These are phyloP conservation scores for Clarias batrachus DNA, from an alignment of 2,113 vertebrate species.

Conservation along the genomic window DNA sequence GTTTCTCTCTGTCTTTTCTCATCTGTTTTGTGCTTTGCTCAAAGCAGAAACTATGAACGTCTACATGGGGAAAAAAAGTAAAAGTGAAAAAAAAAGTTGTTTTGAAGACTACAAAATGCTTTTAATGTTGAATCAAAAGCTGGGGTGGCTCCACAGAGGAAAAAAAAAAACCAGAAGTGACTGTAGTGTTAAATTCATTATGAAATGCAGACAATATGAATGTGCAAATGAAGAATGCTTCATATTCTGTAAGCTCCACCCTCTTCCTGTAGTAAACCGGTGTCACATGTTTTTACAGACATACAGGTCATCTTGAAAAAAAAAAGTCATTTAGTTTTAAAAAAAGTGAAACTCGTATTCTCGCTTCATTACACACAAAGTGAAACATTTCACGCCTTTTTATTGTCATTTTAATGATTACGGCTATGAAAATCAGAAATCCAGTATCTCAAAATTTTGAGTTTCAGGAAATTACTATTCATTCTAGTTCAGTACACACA, in stretches of 20 bases:
- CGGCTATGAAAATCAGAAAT: too few species aligned
- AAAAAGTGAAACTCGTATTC: too few species aligned
- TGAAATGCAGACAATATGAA: not conserved
- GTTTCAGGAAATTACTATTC: too few species aligned
- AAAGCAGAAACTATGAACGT: slow-evolving; percentile 32
- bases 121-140: not conserved
- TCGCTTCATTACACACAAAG: too few species aligned
- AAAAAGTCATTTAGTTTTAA: too few species aligned
- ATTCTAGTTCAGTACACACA: too few species aligned
- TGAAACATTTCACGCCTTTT: too few species aligned
- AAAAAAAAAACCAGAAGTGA: not conserved
- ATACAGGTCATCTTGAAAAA: too few species aligned
- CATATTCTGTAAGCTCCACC: not conserved
- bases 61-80: not conserved
- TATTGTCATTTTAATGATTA: too few species aligned
- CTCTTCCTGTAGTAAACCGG: not conserved
- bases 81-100: not conserved
- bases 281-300: not conserved
- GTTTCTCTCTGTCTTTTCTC: slow-evolving; percentile 34
- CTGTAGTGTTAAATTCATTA: not conserved
- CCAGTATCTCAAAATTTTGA: too few species aligned
- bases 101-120: slow-evolving; percentile 7
- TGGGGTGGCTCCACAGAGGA: not conserved
- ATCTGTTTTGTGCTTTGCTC: not conserved
- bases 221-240: not conserved